phyloP scores from a whole-genome alignment of 2,797 vertebrate species.

The Rhodeus uyekii region DNA sequence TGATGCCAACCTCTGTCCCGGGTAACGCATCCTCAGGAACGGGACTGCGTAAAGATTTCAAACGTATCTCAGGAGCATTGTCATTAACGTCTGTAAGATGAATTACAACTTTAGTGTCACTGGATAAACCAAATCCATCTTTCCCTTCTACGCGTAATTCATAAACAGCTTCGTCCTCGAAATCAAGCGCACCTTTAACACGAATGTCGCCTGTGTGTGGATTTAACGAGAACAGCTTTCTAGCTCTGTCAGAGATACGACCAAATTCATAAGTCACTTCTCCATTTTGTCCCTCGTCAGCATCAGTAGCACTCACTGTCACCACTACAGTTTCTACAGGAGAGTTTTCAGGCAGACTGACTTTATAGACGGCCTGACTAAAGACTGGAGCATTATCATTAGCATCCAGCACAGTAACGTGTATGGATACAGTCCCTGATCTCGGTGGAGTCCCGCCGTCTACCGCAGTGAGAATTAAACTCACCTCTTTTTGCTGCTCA shows the following conservation, averaged over 20 bases:
- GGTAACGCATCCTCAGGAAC: too few species aligned
- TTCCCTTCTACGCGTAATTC: slow-evolving; percentile 66
- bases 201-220: slow-evolving; percentile 55
- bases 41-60: too few species aligned
- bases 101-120: slow-evolving; percentile 65
- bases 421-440: slow-evolving; percentile 42
- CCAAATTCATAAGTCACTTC: slow-evolving; percentile 54
- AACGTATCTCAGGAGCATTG: not conserved
- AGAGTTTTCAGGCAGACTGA: slow-evolving; percentile 59
- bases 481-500: not conserved
- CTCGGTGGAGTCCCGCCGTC: slow-evolving; percentile 44
- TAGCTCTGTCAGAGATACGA: not conserved
- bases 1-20: too few species aligned
- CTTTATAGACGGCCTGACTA: slow-evolving; percentile 52
- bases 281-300: slow-evolving; percentile 47
- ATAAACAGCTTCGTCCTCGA: slow-evolving; percentile 62
- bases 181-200: slow-evolving; percentile 64
- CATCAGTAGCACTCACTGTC: slow-evolving; percentile 55
- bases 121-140: slow-evolving; percentile 63
- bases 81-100: slow-evolving; percentile 49
- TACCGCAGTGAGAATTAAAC: slow-evolving; percentile 46
- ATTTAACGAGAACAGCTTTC: slow-evolving; percentile 46
- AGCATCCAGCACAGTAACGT: slow-evolving; percentile 45
- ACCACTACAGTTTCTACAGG: slow-evolving; percentile 53
- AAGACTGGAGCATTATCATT: slow-evolving; percentile 54